phyloP scores from a whole-genome alignment of 2,888 invertebrate species.

The Patella ulyssiponensis region DNA sequence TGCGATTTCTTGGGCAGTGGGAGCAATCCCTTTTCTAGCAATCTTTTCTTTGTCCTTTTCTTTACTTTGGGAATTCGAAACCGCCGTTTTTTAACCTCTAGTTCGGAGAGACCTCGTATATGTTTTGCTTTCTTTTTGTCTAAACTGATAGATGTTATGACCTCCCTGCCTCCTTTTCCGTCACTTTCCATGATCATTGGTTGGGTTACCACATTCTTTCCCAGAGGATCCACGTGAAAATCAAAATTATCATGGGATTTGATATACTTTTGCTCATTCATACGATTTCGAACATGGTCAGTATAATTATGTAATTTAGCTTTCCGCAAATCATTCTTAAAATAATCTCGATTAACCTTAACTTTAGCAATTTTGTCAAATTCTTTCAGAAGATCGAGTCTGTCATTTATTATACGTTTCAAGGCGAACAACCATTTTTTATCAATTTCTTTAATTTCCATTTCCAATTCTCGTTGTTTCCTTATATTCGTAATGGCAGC shows the following conservation, averaged over 20 bases:
- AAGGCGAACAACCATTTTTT: slow-evolving; percentile 24
- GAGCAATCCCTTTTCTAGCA: not conserved
- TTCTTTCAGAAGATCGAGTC: slow-evolving; percentile 29
- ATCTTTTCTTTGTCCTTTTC: not conserved
- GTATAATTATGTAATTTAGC: slow-evolving; percentile 21
- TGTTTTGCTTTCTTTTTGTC: slow-evolving; percentile 3
- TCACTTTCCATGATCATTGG: not conserved
- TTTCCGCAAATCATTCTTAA: slow-evolving; percentile 18
- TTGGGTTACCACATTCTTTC: slow-evolving; percentile 9
- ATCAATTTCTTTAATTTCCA: slow-evolving; percentile 31
- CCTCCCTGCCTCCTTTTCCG: not conserved
- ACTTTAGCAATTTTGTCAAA: slow-evolving; percentile 23
- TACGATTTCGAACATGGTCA: slow-evolving; percentile 17
- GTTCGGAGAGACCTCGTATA: not conserved
- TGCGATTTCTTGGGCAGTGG: not conserved
- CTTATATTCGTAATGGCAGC: slow-evolving; percentile 34
- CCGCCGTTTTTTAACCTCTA: not conserved
- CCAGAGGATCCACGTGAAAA: slow-evolving; percentile 28
- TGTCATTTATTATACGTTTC: slow-evolving; percentile 25
- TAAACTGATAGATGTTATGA: not conserved
- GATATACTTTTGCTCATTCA: slow-evolving; percentile 14
- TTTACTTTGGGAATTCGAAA: not conserved
- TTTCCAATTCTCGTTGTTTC: slow-evolving; percentile 32
- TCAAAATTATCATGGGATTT: slow-evolving; percentile 25
- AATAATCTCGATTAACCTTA: slow-evolving; percentile 20